Evolutionary conservation across 2,888 invertebrate genomes (phyloP).

Genomic region (Pilophorus perplexus): DNA sequence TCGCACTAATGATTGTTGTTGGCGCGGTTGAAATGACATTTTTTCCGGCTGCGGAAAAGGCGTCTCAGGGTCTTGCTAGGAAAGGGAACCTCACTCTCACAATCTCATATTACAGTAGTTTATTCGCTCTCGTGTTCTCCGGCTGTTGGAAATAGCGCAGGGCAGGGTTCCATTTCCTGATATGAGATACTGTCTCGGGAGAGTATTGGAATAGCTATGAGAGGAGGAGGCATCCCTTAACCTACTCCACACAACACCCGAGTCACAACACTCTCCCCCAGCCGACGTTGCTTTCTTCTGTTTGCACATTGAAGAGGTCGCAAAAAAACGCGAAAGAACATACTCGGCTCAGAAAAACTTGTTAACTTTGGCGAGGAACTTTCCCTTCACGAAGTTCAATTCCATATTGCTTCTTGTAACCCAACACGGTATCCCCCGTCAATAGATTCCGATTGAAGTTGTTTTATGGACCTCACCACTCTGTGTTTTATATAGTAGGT

Average conservation of each 20-base stretch:
- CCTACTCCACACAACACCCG: background rate
- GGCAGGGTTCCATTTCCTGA: constrained; percentile 27
- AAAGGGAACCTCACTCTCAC: background rate
- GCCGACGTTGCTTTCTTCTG: background rate
- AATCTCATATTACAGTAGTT: constrained; percentile 30
- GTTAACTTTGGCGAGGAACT: constrained; percentile 4
- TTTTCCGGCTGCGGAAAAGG: background rate
- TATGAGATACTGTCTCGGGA: constrained; percentile 34
- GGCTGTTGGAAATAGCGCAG: constrained; percentile 9
- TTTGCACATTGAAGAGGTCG: constrained; percentile 7
- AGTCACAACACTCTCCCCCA: background rate
- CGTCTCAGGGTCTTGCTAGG: background rate
- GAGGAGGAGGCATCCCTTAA: background rate
- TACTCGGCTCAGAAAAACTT: background rate
- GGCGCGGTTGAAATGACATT: too few species aligned
- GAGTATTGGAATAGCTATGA: constrained; percentile 28
- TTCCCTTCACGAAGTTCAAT: background rate
- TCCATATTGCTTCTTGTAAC: constrained; percentile 17
- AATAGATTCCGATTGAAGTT: too few species aligned
- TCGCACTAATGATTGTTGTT: too few species aligned
- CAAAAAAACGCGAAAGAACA: background rate
- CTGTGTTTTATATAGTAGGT: too few species aligned
- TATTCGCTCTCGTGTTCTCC: constrained; percentile 27
- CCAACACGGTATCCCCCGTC: too few species aligned
- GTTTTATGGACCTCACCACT: too few species aligned